Evolutionary conservation across 2,888 invertebrate genomes (phyloP), one percentile per base, ranked within the genome.

Genomic region (Shargacucullia verbasci): DNA sequence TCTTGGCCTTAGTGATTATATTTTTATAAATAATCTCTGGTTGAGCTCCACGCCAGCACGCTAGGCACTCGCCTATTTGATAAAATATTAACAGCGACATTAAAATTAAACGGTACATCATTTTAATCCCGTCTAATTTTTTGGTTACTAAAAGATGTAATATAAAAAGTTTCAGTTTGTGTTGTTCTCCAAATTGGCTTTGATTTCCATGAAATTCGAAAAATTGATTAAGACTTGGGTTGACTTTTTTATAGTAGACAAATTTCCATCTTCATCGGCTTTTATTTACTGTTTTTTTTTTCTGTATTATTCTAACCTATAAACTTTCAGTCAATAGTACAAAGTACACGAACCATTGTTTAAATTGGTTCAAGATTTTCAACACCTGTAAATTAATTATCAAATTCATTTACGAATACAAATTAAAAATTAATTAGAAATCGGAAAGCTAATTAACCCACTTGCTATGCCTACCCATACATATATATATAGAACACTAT

Each of bases 371-470:
- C 33, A 33, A 33, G 9, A 3, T 33, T 33, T 33, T 3, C 11
- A 38, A 38, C 9, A 37, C 52, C 1, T 37, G 11, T n/a, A 15
- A 29, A 43, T 38, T 43, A 46, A 39, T 12, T 2, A 37, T 31
- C 40, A 37, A 29, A 31, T 41, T 53, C 33, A 39, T 33, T 45
- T 37, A n/a, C 27, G n/a, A 49, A 14, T 27, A 34, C 40, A 38
- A 62, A 56, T 62, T 2, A 29, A 41, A 62, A 56, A 62, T 10
- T 56, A 62, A 62, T 62, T 56, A 20, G 25, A 62, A 56, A 44
- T 54, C 25, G n/a, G n/a, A n/a, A n/a, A 54, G 29, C 46, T 29
- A 35, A 53, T 33, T 43, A 10, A 33, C 13, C 27, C 12, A 9
- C 14, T 9, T 20, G 20, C 20, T 20, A 20, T 20, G 4, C 20